phyloP scores from a whole-genome alignment of 2,888 invertebrate species.

The Lasius fuliginosus region DNA sequence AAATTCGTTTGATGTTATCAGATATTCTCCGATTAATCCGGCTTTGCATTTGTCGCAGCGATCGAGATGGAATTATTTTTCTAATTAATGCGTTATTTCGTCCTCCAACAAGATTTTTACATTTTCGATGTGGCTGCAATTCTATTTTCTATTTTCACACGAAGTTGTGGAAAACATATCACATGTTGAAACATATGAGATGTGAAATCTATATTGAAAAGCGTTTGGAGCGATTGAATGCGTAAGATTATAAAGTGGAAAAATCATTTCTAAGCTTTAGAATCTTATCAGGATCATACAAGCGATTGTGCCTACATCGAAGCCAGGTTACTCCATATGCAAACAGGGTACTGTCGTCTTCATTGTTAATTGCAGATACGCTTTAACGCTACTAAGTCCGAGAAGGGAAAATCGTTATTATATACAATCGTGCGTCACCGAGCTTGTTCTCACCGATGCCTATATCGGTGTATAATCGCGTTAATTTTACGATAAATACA shows the following conservation, averaged over 20 bases:
- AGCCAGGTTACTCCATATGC: background rate
- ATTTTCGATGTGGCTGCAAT: background rate
- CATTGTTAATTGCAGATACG: background rate
- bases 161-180: background rate
- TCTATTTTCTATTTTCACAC: background rate
- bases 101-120: background rate
- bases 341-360: background rate
- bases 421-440: background rate
- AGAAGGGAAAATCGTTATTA: background rate
- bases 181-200: background rate
- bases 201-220: background rate
- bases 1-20: background rate
- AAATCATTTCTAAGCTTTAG: background rate
- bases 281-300: background rate
- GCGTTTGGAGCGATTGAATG: background rate
- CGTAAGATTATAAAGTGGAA: background rate
- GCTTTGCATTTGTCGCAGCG: background rate
- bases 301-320: background rate
- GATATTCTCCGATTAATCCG: background rate
- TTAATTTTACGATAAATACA: constrained; percentile 18
- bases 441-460: background rate
- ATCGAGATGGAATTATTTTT: background rate
- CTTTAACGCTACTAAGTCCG: background rate
- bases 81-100: background rate
- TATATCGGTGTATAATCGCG: background rate